Evolutionary conservation across 2,797 vertebrate species (phyloP).

Genomic region (Delichon dasypus): DNA sequence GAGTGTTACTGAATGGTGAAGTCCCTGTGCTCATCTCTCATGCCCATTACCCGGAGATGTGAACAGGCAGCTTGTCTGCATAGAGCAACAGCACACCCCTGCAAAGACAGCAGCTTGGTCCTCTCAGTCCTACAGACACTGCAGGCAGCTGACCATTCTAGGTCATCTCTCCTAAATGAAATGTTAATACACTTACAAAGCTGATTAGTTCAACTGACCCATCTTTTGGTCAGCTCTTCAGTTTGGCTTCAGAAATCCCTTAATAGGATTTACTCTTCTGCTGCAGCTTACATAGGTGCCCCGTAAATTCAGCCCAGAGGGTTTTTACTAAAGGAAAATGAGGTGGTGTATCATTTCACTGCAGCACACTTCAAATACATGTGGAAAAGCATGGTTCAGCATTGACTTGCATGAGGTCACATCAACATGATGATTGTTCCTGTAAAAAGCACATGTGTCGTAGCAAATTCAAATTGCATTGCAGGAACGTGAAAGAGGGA

Average conservation of each 20-base stretch:
- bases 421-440: not conserved
- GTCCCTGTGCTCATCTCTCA: not conserved
- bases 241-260: conserved; percentile 4
- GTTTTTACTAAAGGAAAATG: not conserved
- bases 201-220: conserved; percentile 39
- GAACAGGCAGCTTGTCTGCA: not conserved
- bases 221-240: conserved; percentile 33
- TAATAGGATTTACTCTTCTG: conserved; percentile 50
- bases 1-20: not conserved
- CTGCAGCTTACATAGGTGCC: not conserved
- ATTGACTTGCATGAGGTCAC: not conserved
- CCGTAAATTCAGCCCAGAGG: not conserved
- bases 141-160: conserved; percentile 12
- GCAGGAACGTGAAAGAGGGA: not conserved
- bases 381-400: not conserved
- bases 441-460: not conserved
- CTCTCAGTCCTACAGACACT: not conserved
- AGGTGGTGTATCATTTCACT: not conserved
- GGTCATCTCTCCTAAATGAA: conserved; percentile 22
- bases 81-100: not conserved
- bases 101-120: not conserved
- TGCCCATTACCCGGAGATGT: not conserved
- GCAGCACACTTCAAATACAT: not conserved
- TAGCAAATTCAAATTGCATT: not conserved
- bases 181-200: conserved; percentile 19